Percentiles rank a stretch among this genome's conserved stretches.
Evolutionary conservation across 2,797 vertebrate genomes (phyloP).

Genomic region (Hemibagrus guttatus): DNA sequence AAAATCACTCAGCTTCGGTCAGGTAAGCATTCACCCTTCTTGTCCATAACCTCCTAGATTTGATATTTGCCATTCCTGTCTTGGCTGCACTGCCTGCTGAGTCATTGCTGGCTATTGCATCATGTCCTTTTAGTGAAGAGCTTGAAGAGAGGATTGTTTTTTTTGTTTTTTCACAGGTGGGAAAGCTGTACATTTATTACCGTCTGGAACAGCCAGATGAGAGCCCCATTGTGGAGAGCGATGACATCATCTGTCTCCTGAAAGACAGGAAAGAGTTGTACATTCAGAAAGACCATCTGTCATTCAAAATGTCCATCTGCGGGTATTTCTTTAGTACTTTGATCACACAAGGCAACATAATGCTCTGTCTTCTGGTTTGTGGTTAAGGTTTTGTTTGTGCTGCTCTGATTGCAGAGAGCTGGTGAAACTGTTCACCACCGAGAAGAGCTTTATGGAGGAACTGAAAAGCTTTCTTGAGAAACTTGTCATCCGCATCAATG

Average conservation of each 20-base stretch:
- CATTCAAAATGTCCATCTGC: conserved; percentile 73
- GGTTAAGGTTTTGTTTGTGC: conserved; percentile 38
- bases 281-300: conserved; percentile 78
- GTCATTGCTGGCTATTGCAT: conserved; percentile 50
- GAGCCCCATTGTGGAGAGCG: conserved; percentile 61
- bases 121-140: conserved; percentile 23
- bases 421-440: conserved; percentile 76
- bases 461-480: conserved; percentile 70
- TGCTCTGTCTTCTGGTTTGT: not conserved
- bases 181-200: conserved; percentile 77
- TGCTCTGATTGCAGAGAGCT: conserved; percentile 72
- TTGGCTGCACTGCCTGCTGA: conserved; percentile 27
- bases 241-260: conserved; percentile 76
- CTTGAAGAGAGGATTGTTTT: conserved; percentile 1
- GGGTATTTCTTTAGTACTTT: conserved; percentile 63
- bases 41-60: not conserved
- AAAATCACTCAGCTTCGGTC: conserved; percentile 66
- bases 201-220: conserved; percentile 65
- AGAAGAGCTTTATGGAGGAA: conserved; percentile 70
- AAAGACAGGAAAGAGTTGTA: conserved; percentile 74
- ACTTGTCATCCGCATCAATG: conserved; percentile 66
- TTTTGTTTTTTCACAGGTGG: conserved; percentile 68
- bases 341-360: not conserved
- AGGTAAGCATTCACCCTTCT: conserved; percentile 63
- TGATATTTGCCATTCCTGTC: not conserved